Conservation (phyloP, 2,113 vertebrate species). For the Lophius piscatorius region DNA sequence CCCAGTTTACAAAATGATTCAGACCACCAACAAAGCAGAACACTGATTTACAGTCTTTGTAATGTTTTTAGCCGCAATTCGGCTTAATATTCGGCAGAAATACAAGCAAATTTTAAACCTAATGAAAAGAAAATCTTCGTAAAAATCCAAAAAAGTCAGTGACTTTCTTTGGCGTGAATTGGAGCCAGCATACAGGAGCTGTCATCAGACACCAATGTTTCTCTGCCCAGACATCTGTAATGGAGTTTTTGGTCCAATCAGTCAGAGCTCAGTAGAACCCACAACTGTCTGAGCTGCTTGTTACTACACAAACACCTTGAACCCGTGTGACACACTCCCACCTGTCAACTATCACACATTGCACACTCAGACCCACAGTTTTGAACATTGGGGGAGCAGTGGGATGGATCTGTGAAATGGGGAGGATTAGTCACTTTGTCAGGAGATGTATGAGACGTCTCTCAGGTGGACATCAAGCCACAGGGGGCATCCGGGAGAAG, state of each 20-base stretch:
- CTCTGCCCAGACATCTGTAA: constrained; percentile 34
- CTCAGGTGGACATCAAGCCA: constrained; percentile 70
- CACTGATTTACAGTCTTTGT: no score
- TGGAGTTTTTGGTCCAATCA: constrained; percentile 60
- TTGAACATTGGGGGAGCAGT: constrained; percentile 54
- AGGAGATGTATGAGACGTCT: constrained; percentile 70
- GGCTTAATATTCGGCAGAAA: no score
- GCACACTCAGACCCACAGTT: constrained; percentile 10
- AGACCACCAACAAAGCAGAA: no score
- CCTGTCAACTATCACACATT: constrained; percentile 58
- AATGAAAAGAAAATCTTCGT: no score
- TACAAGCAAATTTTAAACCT: no score
- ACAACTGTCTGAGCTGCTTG: constrained; percentile 54
- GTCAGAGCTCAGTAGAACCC: constrained; percentile 33
- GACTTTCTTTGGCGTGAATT: no score
- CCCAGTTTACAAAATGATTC: no score
- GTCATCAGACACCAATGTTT: constrained; percentile 41
- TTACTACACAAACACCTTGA: constrained; percentile 64
- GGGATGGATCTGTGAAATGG: constrained; percentile 75
- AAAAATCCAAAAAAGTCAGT: no score
- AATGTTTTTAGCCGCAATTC: no score
- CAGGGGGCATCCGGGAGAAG: constrained; percentile 49
- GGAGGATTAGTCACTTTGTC: constrained; percentile 80
- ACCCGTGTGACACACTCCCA: constrained; percentile 58
- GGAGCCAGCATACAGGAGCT: no score